Evolutionary conservation across 2,113 vertebrate genomes (phyloP), one percentile per base, ranked within the genome.

Genomic region (Eupsittula cactorum): DNA sequence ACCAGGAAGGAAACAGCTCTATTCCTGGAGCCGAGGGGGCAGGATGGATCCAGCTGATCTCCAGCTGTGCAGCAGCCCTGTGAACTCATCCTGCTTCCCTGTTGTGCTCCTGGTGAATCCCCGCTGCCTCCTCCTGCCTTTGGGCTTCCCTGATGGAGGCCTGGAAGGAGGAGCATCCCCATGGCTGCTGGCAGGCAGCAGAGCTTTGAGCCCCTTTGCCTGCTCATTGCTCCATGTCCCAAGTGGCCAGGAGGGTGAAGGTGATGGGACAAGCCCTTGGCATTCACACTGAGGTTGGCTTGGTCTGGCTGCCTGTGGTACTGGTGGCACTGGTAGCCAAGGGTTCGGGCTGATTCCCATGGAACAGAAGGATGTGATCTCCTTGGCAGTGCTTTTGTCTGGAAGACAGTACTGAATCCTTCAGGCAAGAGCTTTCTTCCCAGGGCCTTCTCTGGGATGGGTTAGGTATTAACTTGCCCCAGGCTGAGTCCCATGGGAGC

Each of bases 31-130:
- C n/a, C 0, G 2, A 78, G 18, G 9, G 5, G 29, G 70, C 62
- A 68, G 90, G 62, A 81, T 76, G 44, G 69, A 92, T 96, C 57
- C 92, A 96, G 88, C 92, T 93, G 92, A 93, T 81, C 55, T 71
- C 93, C 73, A 86, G 88, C 80, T 81, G 90, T 90, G 73, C 52
- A 65, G 42, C 80, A 69, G 82, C 64, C 19, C 71, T 1, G 1
- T 39, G 70, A 88, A 29, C 52, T 59, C 50, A 16, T n/a, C 27
- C 29, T 70, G 82, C 71, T 60, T 85, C 67, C 63, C 19, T 2
- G 4, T 39, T 1, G 6, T 37, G 21, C 21, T 59, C 33, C 57
- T 16, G 57, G 57, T n/a, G 57, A 35, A 35, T 59, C 33, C 57
- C 33, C 57, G 14, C 6, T 23, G 57, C 57, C 57, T 59, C 33